phyloP scores from a whole-genome alignment of 2,888 invertebrate species.

The Limenitis camilla region DNA sequence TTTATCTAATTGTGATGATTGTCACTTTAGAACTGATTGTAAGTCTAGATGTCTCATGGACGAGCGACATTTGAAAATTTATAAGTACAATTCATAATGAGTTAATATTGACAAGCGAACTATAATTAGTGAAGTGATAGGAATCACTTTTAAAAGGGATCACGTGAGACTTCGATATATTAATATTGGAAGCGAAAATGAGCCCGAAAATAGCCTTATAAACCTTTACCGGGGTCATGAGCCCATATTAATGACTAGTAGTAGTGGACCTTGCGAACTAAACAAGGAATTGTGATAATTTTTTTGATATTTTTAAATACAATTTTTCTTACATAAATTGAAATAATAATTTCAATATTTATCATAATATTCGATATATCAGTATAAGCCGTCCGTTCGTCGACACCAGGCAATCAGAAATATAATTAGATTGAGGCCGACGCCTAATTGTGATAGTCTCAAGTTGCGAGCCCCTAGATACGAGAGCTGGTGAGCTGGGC shows the following conservation, averaged over 20 bases:
- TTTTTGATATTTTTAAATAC: not conserved
- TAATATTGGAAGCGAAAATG: no score
- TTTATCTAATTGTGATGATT: conserved; percentile 59
- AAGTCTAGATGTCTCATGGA: conserved; percentile 18
- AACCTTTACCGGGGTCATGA: not conserved
- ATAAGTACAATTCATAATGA: not conserved
- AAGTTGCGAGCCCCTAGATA: conserved; percentile 58
- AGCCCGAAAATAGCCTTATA: no score
- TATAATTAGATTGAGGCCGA: conserved; percentile 69
- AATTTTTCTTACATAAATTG: not conserved
- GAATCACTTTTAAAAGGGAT: no score
- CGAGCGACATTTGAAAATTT: conserved; percentile 2
- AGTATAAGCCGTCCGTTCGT: conserved; percentile 16
- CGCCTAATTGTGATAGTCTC: conserved; percentile 68
- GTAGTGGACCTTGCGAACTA: no score
- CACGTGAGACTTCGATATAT: no score
- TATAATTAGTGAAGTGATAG: no score
- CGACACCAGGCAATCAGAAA: conserved; percentile 58
- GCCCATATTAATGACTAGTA: no score
- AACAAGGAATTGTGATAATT: no score
- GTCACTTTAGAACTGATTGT: conserved; percentile 30
- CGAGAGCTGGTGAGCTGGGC: conserved; percentile 30
- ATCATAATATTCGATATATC: conserved; percentile 14
- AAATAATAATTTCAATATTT: not conserved
- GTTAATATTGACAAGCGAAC: not conserved